Conservation (phyloP, 2,113 vertebrate genomes). For the Brachypodius melanocephalos region DNA sequence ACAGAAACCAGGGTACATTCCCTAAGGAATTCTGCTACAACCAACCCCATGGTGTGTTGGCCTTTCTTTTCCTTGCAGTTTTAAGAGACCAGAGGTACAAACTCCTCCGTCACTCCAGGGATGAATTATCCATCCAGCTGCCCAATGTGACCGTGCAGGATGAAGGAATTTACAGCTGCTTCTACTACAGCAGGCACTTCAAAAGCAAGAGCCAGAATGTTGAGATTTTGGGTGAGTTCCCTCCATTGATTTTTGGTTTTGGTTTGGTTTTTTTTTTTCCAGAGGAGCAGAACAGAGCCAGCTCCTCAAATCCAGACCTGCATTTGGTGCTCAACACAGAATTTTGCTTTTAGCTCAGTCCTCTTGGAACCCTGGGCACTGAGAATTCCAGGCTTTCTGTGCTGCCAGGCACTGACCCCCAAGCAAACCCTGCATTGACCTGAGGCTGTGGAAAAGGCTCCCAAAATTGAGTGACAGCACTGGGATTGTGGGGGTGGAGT, state of each 20-base stretch:
- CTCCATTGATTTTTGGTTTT: no score
- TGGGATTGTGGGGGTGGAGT: background rate
- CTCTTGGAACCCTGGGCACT: background rate
- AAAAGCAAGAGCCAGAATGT: constrained; percentile 15
- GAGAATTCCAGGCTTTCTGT: background rate
- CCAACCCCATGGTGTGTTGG: background rate
- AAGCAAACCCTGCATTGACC: background rate
- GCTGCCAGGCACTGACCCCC: background rate
- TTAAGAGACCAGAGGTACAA: constrained; percentile 64
- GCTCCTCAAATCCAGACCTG: background rate
- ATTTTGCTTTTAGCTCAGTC: background rate
- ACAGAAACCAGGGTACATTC: no score
- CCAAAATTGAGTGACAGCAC: background rate
- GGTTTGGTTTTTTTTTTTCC: no score
- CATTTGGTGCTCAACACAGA: background rate
- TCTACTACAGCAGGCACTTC: constrained; percentile 11
- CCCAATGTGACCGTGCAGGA: constrained; percentile 41
- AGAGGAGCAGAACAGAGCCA: background rate
- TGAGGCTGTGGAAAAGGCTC: background rate
- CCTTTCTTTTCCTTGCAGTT: constrained; percentile 22
- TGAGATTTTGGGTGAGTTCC: constrained; percentile 64
- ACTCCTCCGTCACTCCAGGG: constrained; percentile 32
- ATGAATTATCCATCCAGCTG: constrained; percentile 54
- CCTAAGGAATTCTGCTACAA: no score
- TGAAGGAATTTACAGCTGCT: constrained; percentile 67